These are phyloP conservation scores for Cheilosia grossa DNA, from an alignment of 2,888 invertebrate genomes.

Conservation along the genomic window DNA sequence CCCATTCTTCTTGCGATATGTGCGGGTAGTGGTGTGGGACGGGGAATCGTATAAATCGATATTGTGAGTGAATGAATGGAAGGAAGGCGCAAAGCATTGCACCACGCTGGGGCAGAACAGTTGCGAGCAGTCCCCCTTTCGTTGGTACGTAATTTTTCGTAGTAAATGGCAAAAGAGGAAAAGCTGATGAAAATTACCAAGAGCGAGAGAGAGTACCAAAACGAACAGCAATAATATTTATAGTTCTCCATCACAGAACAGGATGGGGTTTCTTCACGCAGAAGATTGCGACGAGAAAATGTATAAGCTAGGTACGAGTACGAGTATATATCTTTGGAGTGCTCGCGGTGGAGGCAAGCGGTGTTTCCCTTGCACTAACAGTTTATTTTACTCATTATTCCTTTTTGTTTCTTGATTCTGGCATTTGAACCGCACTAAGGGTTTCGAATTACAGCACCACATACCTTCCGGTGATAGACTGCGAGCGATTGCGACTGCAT, in stretches of 20 bases:
- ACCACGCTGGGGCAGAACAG: conserved; percentile 46
- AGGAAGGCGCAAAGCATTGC: conserved; percentile 67
- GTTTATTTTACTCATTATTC: conserved; percentile 51
- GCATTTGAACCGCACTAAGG: conserved; percentile 21
- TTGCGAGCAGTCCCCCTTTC: conserved; percentile 2
- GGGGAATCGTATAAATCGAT: conserved; percentile 77
- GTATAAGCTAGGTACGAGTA: conserved; percentile 9
- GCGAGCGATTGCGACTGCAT: conserved; percentile 39
- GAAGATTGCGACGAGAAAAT: conserved; percentile 34
- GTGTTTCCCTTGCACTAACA: conserved; percentile 34
- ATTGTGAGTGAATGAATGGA: conserved; percentile 76
- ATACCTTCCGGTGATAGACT: conserved; percentile 9
- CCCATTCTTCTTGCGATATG: conserved; percentile 54
- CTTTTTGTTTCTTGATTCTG: conserved; percentile 44
- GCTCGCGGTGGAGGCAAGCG: conserved; percentile 23
- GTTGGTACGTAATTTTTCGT: conserved; percentile 62
- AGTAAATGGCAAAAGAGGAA: conserved; percentile 65
- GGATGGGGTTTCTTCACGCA: conserved; percentile 43
- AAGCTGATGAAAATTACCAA: conserved; percentile 60
- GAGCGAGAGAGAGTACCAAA: conserved; percentile 57
- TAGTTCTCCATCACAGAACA: conserved; percentile 55
- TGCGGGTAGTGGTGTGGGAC: conserved; percentile 58
- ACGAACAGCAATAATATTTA: conserved; percentile 71
- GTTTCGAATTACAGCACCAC: conserved; percentile 61
- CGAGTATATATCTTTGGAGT: conserved; percentile 39